Evolutionary conservation across 2,888 invertebrate genomes (phyloP).

Genomic region (Cyaniris semiargus): DNA sequence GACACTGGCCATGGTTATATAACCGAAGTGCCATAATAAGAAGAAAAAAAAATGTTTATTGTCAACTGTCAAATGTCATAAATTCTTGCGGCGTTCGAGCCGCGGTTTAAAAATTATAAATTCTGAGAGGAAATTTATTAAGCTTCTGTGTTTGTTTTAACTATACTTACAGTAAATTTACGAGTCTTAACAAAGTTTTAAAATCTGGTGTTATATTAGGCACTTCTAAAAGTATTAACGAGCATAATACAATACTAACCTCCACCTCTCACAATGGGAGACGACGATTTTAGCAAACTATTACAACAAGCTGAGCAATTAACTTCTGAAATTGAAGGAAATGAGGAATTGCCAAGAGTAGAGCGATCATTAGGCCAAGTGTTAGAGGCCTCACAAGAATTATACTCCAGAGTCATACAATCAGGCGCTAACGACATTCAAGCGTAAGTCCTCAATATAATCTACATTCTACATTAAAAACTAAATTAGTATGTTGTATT

Average conservation of each 20-base stretch:
- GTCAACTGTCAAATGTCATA: background rate
- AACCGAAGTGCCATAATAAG: no score
- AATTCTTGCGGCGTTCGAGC: background rate
- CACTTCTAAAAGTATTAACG: background rate
- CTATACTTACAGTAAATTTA: background rate
- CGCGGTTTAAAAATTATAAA: background rate
- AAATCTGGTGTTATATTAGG: background rate
- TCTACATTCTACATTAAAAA: background rate
- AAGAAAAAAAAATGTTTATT: no score
- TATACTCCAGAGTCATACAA: conserved; percentile 92
- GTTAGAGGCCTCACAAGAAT: conserved; percentile 92
- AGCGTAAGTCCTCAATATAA: conserved; percentile 83
- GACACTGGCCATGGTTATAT: no score
- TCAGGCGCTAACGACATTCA: conserved; percentile 94
- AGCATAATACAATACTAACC: conserved; percentile 51
- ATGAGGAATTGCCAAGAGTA: conserved; percentile 90
- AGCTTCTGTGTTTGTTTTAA: background rate
- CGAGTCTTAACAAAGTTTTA: background rate
- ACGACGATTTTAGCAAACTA: conserved; percentile 90
- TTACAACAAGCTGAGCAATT: conserved; percentile 95
- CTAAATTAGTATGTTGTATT: background rate
- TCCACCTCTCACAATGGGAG: conserved; percentile 70
- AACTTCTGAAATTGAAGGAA: conserved; percentile 92
- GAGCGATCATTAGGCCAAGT: conserved; percentile 95
- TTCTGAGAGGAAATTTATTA: background rate